A percentile compares a stretch with the other conserved stretches of the same genome.
Conservation (phyloP, 1,140 invertebrate genomes). For the Zaprionus taronus region DNA sequence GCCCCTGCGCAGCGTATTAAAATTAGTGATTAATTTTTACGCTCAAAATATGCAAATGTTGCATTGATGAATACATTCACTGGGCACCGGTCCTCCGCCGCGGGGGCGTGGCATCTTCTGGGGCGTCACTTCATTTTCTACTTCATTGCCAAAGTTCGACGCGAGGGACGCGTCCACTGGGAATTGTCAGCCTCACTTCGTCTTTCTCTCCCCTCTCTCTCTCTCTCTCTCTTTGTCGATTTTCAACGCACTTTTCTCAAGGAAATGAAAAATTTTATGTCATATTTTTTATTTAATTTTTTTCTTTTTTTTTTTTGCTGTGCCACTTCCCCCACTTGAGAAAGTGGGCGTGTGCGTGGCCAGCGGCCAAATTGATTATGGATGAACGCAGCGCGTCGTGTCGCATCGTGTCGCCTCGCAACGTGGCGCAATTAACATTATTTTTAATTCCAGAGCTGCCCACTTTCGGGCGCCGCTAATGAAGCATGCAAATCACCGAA, state of each 20-base stretch:
- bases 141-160: slow-evolving; percentile 82
- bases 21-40: slow-evolving; percentile 84
- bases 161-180: slow-evolving; percentile 59
- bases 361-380: slow-evolving; percentile 79
- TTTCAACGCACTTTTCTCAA: slow-evolving; percentile 53
- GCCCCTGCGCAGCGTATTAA: slow-evolving; percentile 72
- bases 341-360: slow-evolving; percentile 44
- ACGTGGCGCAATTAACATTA: slow-evolving; percentile 75
- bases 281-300: slow-evolving; percentile 69
- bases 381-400: slow-evolving; percentile 58
- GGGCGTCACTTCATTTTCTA: slow-evolving; percentile 82
- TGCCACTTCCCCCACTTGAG: background rate
- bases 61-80: slow-evolving; percentile 82
- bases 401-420: slow-evolving; percentile 11
- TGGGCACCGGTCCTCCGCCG: slow-evolving; percentile 7
- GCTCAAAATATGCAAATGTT: slow-evolving; percentile 82
- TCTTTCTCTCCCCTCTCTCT: slow-evolving; percentile 32
- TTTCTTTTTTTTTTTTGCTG: slow-evolving; percentile 25
- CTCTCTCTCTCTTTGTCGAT: slow-evolving; percentile 43
- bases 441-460: slow-evolving; percentile 70
- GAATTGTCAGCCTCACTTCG: slow-evolving; percentile 47
- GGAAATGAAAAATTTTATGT: slow-evolving; percentile 83
- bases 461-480: slow-evolving; percentile 68
- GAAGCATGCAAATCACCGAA: slow-evolving; percentile 76
- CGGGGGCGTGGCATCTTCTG: slow-evolving; percentile 29